Base-by-base conservation (phyloP, 30 jellyfish, hydroid and myxozoan species). In the Haliclystus octoradiatus region DNA sequence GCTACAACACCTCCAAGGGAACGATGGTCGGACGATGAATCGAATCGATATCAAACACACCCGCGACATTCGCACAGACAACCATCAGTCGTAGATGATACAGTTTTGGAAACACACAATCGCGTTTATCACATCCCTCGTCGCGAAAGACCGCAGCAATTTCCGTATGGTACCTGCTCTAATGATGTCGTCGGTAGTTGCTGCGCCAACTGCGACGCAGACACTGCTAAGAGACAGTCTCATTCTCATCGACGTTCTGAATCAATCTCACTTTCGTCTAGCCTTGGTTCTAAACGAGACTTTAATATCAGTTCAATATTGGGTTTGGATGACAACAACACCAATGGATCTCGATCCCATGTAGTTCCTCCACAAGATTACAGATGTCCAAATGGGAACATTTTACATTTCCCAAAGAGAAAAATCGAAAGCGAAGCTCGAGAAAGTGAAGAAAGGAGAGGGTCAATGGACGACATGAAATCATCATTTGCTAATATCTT, bases 261-360 rank as follows among this genome's bases (percentile, higher is more conserved):
- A 50, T 34, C 33, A 25, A n/a, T 65, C n/a, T 50, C 28, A 26
- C 19, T 64, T 33, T 47, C 85, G 19, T 72, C 84, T 24, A 72
- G 72, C 46, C 67, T 60, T 40, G 94, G 72, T 30, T 7, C 61
- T 22, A 72, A 66, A 34, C 61, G 66, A 50, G 84, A 82, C 12
- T 81, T 81, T 33, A 68, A 81, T 52, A 81, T 81, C 57, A 81
- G 94, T 66, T 62, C 83, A 1, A 81, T 81, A 35, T 86, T 81
- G 26, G 94, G 94, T 23, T 69, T 72, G 81, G 74, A 81, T 1
- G 94, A 81, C 26, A 78, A 77, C 7, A 34, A 28, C 25, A 22
- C 26, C 12, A 29, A 29, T 5, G 19, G 66, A 3, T 9, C 31
- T 5, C 69, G 69, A 12, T 9, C 12, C 12, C 31, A 57, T 57